Base-by-base conservation (phyloP, 2,113 vertebrate genomes). In the Coregonus clupeaformis region DNA sequence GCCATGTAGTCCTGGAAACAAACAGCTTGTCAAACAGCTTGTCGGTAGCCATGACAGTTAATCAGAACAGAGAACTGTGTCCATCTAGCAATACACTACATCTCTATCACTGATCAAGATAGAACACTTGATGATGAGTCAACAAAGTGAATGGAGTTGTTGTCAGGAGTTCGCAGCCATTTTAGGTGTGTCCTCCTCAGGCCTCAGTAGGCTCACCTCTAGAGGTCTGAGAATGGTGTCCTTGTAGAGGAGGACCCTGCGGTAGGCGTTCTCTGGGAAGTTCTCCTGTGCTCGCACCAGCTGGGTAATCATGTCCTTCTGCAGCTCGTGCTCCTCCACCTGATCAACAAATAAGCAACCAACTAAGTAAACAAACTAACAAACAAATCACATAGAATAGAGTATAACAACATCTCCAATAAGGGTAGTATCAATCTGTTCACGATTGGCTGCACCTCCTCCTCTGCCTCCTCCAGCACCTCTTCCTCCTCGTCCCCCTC, bases 261-360 rank as follows among this genome's bases (percentile, higher is more conserved):
- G 42, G 20, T 91, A 71, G 7, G 88, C 71, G 68, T 95, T 96
- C 86, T 90, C 88, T 59, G 89, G 72, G 59, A 90, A 80, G 86
- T 96, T 92, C 75, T 96, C 96, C 69, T 93, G 94, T 68, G 87
- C 88, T 81, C 94, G 93, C 29, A 98, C 94, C 70, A 96, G 77
- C 0, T 93, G 88, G 72, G 89, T 74, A 73, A 91, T 80, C 76
- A 85, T 55, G 55, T 92, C 87, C 68, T 84, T 83, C 57, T 78
- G 36, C 11, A 87, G 68, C 30, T 88, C 84, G n/a, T 72, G 11
- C 27, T 86, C 88, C 55, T 77, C 75, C 57, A 29, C 68, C 92
- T 91, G 16, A n/a, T 12, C 67, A 65, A 72, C 7, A 59, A 30
- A 60, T 32, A 52, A 25, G 52, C 18, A 30, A 20, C 63, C n/a